phyloP scores from a whole-genome alignment of 2,888 invertebrate genomes.

The Listrodromus nycthemerus region DNA sequence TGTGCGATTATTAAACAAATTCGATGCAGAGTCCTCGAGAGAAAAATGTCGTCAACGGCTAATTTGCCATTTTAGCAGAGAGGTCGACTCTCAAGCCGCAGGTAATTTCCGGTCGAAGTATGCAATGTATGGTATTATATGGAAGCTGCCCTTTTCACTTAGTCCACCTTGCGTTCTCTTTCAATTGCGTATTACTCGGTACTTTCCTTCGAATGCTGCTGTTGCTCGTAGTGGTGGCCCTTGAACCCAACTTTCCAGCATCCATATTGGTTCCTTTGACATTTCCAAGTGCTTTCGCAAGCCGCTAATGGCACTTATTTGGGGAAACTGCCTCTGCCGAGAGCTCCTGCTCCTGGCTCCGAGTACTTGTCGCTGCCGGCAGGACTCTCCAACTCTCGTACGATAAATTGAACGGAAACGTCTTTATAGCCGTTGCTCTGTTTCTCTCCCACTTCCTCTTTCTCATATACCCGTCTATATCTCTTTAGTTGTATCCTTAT shows the following conservation, averaged over 20 bases:
- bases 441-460: conserved; percentile 8
- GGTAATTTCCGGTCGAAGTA: not conserved
- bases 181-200: conserved; percentile 30
- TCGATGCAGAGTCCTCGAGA: too few relatives aligned
- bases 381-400: conserved; percentile 50
- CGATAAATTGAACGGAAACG: conserved; percentile 68
- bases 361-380: conserved; percentile 21
- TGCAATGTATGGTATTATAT: conserved; percentile 1
- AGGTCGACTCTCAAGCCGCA: not conserved
- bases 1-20: too few relatives aligned
- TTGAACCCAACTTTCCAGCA: conserved; percentile 74
- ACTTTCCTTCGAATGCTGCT: conserved; percentile 28
- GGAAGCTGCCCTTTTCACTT: not conserved
- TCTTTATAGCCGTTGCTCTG: conserved; percentile 47
- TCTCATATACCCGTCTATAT: not conserved
- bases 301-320: conserved; percentile 76
- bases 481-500: not conserved
- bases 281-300: conserved; percentile 73
- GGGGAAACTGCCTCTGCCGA: conserved; percentile 72
- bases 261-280: conserved; percentile 74
- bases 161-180: not conserved
- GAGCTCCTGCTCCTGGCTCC: conserved; percentile 61
- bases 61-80: not conserved
- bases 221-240: not conserved
- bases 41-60: not conserved